Evolutionary conservation across 2,797 vertebrate genomes (phyloP), one percentile per base, ranked within the genome.

Genomic region (Protonibea diacanthus): DNA sequence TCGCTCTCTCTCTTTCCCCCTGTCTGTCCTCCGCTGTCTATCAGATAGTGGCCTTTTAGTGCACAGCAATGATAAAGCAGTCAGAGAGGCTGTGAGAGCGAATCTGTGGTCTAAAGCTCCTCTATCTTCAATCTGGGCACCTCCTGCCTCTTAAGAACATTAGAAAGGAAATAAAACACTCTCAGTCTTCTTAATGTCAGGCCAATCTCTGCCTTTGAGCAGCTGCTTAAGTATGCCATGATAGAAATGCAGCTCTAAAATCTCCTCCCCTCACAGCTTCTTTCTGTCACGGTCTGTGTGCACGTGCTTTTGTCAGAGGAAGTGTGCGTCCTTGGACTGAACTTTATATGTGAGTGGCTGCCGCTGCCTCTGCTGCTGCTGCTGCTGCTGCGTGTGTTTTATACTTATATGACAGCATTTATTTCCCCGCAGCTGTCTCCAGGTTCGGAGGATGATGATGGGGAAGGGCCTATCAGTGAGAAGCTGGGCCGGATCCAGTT

Each of bases 401-500:
- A 0, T 71, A 57, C 74, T 81, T 25, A 74, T 73, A 51, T 76
- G 25, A 71, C n/a, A 67, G 62, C 29, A 8, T 80, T 71, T 87
- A 55, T 85, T 63, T 48, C 56, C 79, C 63, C 20, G 15, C 90
- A 99, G 97, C 94, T 99, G 71, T 99, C 98, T 63, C 98, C 98
- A 0, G 98, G 97, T 83, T 99, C 98, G 0, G 98, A 99, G 92
- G 98, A 99, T 0, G 98, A 99, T 17, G 95, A 95, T 3, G 97
- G 97, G 0, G 98, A 99, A 61, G 97, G 97, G 51, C 85, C 97
- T 44, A 95, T 96, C 91, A 95, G 96, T 56, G 98, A 99, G 95
- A 99, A 98, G 90, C 94, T 99, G 84, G 98, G 98, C 38, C 96
- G 97, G 67, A 99, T 99, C 95, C 98, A 99, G 95, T 99, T 99